Conservation (phyloP, 2,888 invertebrate genomes). For the Yponomeuta sedellus region DNA sequence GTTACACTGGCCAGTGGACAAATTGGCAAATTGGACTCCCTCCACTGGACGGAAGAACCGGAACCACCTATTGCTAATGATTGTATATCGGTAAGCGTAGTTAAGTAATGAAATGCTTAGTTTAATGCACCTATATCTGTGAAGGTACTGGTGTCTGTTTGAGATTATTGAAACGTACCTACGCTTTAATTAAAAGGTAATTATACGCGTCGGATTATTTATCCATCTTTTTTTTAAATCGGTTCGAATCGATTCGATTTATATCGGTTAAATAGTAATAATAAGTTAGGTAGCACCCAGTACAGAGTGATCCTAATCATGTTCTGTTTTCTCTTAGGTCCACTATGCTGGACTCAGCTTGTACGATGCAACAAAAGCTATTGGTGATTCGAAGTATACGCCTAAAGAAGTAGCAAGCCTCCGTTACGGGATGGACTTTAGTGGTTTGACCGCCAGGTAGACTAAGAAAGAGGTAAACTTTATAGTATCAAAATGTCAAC, state of each 20-base stretch:
- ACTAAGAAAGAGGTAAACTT: background rate
- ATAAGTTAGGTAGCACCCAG: too few species aligned
- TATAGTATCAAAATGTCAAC: background rate
- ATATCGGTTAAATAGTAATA: too few species aligned
- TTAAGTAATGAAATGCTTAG: background rate
- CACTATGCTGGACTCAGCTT: slow-evolving; percentile 39
- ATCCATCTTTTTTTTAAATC: too few species aligned
- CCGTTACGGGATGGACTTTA: slow-evolving; percentile 44
- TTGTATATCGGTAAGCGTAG: slow-evolving; percentile 34
- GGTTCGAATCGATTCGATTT: too few species aligned
- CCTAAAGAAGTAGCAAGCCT: slow-evolving; percentile 12
- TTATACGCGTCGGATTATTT: too few species aligned
- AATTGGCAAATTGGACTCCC: slow-evolving; percentile 33
- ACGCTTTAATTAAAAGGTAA: too few species aligned
- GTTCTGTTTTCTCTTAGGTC: slow-evolving; percentile 30
- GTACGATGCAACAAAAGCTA: slow-evolving; percentile 32
- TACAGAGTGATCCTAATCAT: too few species aligned
- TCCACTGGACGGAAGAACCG: slow-evolving; percentile 37
- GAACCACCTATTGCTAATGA: slow-evolving; percentile 26
- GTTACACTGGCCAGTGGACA: slow-evolving; percentile 24
- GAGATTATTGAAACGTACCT: too few species aligned
- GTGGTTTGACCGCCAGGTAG: slow-evolving; percentile 42
- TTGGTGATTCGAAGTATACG: slow-evolving; percentile 24
- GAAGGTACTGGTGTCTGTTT: too few species aligned
- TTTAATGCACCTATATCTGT: background rate